Conservation (phyloP, 2,113 vertebrate genomes). For the Herpetotheres cachinnans region DNA sequence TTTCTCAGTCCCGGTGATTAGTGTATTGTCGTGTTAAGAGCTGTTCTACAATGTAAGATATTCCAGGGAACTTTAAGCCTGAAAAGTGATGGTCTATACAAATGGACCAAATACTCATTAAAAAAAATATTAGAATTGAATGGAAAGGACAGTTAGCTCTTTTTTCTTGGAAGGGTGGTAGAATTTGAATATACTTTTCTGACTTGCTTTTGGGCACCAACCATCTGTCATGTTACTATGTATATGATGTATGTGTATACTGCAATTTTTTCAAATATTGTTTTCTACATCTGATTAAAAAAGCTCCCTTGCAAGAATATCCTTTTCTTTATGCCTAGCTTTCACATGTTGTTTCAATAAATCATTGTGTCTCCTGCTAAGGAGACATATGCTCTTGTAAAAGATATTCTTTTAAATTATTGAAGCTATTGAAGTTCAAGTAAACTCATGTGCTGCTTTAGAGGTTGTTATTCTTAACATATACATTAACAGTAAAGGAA, state of each 20-base stretch:
- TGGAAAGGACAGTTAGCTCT: not conserved
- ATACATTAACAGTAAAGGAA: not conserved
- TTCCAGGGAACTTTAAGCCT: not conserved
- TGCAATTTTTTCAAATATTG: not conserved
- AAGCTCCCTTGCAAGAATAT: not conserved
- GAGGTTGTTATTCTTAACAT: not conserved
- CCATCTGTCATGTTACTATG: fast-evolving
- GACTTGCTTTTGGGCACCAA: not conserved
- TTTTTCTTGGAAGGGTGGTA: not conserved
- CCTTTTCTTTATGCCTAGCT: not conserved
- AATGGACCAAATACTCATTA: not conserved
- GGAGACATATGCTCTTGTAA: not conserved
- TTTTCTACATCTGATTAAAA: not conserved
- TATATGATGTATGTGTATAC: not conserved
- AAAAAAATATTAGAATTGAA: not conserved
- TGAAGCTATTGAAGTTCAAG: not conserved
- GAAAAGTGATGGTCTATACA: not conserved
- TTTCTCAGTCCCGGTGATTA: not conserved
- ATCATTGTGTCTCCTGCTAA: not conserved
- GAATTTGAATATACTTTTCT: not conserved
- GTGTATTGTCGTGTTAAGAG: not conserved
- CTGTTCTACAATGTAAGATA: not conserved
- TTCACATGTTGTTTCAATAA: not conserved
- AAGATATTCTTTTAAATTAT: not conserved
- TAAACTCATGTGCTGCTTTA: not conserved